These are phyloP conservation scores for Pyrochroa serraticornis DNA, from an alignment of 2,888 invertebrate species.

Conservation along the genomic window DNA sequence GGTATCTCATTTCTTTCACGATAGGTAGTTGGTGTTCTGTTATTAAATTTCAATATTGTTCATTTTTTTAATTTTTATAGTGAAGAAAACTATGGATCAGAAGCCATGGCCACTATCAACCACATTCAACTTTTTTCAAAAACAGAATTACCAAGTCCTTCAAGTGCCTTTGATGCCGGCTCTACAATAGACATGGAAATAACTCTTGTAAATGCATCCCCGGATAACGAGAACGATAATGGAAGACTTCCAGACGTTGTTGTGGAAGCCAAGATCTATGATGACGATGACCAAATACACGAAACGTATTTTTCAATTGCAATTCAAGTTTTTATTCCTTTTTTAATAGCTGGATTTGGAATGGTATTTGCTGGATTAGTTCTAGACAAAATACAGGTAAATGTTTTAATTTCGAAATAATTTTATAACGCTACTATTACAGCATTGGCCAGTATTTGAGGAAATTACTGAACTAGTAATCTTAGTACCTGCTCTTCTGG, in stretches of 20 bases:
- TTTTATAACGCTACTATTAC: slow-evolving; percentile 37
- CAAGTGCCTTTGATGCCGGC: slow-evolving; percentile 53
- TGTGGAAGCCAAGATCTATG: slow-evolving; percentile 59
- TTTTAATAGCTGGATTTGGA: slow-evolving; percentile 77
- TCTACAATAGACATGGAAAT: slow-evolving; percentile 51
- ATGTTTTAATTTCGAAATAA: slow-evolving; percentile 19
- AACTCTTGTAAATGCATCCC: slow-evolving; percentile 45
- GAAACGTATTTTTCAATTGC: slow-evolving; percentile 68
- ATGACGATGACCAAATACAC: slow-evolving; percentile 55
- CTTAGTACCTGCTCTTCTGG: slow-evolving; percentile 77
- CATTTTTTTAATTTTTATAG: slow-evolving; percentile 37
- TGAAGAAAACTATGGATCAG: slow-evolving; percentile 57
- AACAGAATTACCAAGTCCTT: slow-evolving; percentile 48
- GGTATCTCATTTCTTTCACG: slow-evolving; percentile 8
- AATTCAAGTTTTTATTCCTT: slow-evolving; percentile 73
- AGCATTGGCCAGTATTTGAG: slow-evolving; percentile 76
- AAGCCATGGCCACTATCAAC: slow-evolving; percentile 56
- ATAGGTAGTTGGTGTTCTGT: slow-evolving; percentile 2
- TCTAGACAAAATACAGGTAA: slow-evolving; percentile 73
- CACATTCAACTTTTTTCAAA: slow-evolving; percentile 51
- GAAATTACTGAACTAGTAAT: slow-evolving; percentile 75
- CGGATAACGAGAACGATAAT: slow-evolving; percentile 55
- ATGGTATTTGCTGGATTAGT: slow-evolving; percentile 81
- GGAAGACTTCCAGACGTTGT: slow-evolving; percentile 63
- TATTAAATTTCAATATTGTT: no score